Percentiles rank a stretch among this genome's conserved stretches.
These are phyloP conservation scores for Heliconius erato DNA, from an alignment of 2,888 invertebrate species.

Conservation along the genomic window DNA sequence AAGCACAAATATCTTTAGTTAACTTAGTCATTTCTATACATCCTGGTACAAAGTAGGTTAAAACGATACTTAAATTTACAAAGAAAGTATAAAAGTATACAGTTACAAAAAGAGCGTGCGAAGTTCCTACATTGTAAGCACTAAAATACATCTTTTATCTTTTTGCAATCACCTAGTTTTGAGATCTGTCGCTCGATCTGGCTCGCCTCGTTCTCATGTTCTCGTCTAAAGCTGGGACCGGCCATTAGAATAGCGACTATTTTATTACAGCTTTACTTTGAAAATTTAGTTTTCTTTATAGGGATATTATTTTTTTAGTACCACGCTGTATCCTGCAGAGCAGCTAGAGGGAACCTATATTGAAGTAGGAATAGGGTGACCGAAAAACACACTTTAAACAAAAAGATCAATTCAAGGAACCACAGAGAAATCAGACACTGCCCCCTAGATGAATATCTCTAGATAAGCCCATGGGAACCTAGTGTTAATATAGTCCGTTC, in stretches of 20 bases:
- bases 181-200: constrained; percentile 47
- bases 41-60: constrained; percentile 4
- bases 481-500: too few species aligned
- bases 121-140: constrained; percentile 8
- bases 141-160: constrained; percentile 15
- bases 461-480: too few species aligned
- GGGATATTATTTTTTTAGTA: too few species aligned
- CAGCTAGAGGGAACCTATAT: too few species aligned
- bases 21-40: not conserved
- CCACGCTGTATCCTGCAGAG: too few species aligned
- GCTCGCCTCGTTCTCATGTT: constrained; percentile 47
- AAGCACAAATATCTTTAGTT: not conserved
- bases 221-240: constrained; percentile 51
- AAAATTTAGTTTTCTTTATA: not conserved
- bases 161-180: constrained; percentile 46
- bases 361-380: too few species aligned
- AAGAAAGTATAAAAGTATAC: constrained; percentile 18
- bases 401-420: too few species aligned
- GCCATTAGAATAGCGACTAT: constrained; percentile 57
- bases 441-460: too few species aligned
- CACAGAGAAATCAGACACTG: too few species aligned
- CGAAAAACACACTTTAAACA: too few species aligned
- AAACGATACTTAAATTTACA: constrained; percentile 9
- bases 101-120: constrained; percentile 10
- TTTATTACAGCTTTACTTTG: not conserved